Percentiles rank a stretch among this genome's conserved stretches.
Conservation (phyloP, 2,113 vertebrate genomes). For the Poeciliopsis occidentalis region DNA sequence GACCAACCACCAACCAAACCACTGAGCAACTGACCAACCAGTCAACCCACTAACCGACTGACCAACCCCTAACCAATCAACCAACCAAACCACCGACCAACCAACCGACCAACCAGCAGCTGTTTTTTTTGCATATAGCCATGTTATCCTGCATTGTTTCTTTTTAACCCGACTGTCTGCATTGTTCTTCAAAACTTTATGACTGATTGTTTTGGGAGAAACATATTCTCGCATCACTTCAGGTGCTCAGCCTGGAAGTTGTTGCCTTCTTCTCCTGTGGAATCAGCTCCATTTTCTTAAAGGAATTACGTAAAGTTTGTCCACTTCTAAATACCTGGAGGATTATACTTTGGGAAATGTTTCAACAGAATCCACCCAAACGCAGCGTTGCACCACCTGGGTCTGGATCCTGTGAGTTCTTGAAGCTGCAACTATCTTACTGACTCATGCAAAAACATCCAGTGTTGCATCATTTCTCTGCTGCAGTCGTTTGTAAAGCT, state of each 20-base stretch:
- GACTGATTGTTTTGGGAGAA: not conserved
- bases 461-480: constrained; percentile 36
- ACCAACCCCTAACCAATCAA: too few relatives aligned
- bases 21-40: too few relatives aligned
- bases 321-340: not conserved
- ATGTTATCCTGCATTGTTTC: too few relatives aligned
- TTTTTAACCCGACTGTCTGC: not conserved
- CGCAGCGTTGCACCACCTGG: not conserved
- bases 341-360: too few relatives aligned
- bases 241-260: not conserved
- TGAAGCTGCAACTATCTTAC: constrained; percentile 30
- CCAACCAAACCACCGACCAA: too few relatives aligned
- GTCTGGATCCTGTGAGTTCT: constrained; percentile 29
- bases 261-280: not conserved
- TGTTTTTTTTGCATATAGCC: too few relatives aligned
- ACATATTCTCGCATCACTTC: not conserved
- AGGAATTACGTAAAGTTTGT: not conserved
- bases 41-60: too few relatives aligned
- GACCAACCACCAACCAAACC: too few relatives aligned
- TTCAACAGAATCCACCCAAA: too few relatives aligned
- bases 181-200: not conserved
- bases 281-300: not conserved
- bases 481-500: constrained; percentile 49
- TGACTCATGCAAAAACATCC: constrained; percentile 31
- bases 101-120: too few relatives aligned